Conservation (phyloP, 2,888 invertebrate genomes). For the Tinea trinotella region DNA sequence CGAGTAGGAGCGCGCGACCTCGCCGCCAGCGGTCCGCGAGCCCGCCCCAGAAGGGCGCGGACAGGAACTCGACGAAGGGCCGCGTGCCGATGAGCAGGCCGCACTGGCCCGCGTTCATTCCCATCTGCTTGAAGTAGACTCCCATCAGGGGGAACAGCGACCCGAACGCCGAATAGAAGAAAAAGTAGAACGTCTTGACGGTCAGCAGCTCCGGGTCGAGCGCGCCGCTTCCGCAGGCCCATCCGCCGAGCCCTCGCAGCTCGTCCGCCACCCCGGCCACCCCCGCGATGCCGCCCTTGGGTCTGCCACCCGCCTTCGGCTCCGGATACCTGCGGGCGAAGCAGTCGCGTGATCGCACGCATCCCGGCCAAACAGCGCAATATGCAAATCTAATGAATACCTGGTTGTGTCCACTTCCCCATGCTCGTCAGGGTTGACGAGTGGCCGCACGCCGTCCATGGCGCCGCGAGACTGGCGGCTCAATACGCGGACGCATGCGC, state of each 20-base stretch:
- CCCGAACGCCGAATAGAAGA: conserved; percentile 99
- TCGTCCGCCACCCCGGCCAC: conserved; percentile 92
- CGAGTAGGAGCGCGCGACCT: conserved; percentile 89
- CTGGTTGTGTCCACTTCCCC: conserved; percentile 89
- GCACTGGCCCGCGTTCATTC: conserved; percentile 97
- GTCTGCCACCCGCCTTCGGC: conserved; percentile 91
- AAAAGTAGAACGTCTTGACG: conserved; percentile 98
- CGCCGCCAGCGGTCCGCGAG: conserved; percentile 92
- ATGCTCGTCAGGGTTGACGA: conserved; percentile 85
- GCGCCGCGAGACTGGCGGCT: conserved; percentile 28
- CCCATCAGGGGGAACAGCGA: conserved; percentile 98
- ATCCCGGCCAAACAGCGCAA: too few relatives aligned
- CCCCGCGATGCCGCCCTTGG: conserved; percentile 88
- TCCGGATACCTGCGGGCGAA: conserved; percentile 84
- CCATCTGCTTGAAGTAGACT: conserved; percentile 99
- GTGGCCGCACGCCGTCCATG: conserved; percentile 70
- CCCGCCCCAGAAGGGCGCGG: conserved; percentile 98
- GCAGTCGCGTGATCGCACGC: too few relatives aligned
- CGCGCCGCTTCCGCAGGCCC: conserved; percentile 81
- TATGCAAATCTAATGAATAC: too few relatives aligned
- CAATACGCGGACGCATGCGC: conserved; percentile 27
- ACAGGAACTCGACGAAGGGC: conserved; percentile 97
- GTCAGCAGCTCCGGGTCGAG: conserved; percentile 93
- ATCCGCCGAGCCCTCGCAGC: conserved; percentile 88
- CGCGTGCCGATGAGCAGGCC: conserved; percentile 95